Evolutionary conservation across 1,140 invertebrate species (phyloP).

Genomic region (Pogonomyrmex barbatus): DNA sequence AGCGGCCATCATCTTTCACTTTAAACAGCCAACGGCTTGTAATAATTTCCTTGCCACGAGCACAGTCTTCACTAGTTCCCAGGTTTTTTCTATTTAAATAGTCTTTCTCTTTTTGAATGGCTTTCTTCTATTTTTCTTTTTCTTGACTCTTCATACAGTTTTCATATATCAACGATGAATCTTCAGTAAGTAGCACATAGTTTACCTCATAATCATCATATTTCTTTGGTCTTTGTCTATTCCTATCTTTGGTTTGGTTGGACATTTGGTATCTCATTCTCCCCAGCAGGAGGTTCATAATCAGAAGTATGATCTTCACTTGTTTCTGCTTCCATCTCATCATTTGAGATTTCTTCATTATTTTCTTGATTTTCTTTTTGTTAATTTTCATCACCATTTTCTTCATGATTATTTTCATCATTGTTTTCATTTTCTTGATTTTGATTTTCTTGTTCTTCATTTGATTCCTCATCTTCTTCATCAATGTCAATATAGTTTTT

Average conservation of each 20-base stretch:
- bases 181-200: too few species aligned
- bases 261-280: too few species aligned
- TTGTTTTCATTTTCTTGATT: too few species aligned
- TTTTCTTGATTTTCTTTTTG: background rate
- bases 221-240: background rate
- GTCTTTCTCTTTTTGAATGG: background rate
- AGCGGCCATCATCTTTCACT: background rate
- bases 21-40: background rate
- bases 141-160: background rate
- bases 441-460: too few species aligned
- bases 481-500: too few species aligned
- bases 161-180: too few species aligned
- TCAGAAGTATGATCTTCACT: background rate
- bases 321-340: background rate
- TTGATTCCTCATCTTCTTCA: too few species aligned
- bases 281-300: too few species aligned
- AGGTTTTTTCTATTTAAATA: background rate
- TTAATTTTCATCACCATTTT: background rate
- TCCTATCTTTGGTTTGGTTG: too few species aligned
- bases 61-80: background rate
- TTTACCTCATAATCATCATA: background rate
- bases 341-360: background rate
- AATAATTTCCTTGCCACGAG: background rate
- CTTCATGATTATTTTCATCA: too few species aligned
- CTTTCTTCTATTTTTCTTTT: background rate